Conservation (phyloP, 2,113 vertebrate species). For the Felis catus region DNA sequence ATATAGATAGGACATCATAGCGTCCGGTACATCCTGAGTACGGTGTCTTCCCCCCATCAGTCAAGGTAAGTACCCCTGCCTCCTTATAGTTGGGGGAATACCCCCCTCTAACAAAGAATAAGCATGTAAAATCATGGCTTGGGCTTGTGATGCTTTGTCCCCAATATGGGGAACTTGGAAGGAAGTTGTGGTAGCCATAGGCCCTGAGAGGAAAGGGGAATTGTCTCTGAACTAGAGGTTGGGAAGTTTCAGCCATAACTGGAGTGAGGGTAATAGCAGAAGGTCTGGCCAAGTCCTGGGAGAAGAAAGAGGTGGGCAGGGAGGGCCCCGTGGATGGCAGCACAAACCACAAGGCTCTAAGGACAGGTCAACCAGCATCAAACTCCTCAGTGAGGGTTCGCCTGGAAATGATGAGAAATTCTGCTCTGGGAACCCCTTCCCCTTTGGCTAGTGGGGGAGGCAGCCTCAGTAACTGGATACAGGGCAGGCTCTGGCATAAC, state of each 20-base stretch:
- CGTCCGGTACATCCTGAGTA: neutral
- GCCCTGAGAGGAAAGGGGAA: neutral
- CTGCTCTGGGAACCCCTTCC: neutral
- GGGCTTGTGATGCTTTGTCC: neutral
- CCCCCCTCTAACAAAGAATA: neutral
- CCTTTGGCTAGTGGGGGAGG: neutral
- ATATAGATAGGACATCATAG: neutral
- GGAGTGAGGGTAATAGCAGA: neutral
- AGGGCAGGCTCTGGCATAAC: neutral
- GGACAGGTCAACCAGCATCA: neutral
- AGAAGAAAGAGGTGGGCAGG: neutral
- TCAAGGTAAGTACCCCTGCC: neutral
- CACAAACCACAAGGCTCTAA: neutral
- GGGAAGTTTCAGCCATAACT: neutral
- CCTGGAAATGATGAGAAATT: neutral
- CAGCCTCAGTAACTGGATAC: neutral
- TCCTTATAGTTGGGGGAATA: neutral
- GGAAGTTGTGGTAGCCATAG: neutral
- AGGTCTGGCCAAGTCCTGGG: neutral
- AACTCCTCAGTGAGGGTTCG: neutral
- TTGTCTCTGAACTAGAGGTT: neutral
- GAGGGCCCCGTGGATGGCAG: neutral
- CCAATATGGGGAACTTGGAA: neutral
- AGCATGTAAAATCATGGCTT: neutral
- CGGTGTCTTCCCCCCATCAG: neutral